Conservation (phyloP, 1,140 invertebrate genomes). For the Zaprionus vittiger region DNA sequence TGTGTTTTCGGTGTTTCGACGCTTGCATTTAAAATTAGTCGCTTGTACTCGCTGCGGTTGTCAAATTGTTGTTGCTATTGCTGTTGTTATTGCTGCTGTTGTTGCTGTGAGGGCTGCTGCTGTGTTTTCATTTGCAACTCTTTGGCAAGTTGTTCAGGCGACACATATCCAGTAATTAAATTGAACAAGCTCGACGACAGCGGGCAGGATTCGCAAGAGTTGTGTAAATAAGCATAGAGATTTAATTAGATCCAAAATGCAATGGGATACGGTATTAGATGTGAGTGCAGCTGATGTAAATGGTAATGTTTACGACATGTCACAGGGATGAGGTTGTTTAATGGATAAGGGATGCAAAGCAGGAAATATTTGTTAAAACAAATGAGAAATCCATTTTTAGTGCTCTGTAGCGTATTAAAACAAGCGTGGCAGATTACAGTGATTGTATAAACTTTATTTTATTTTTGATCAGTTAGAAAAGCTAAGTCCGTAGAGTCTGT, state of each 20-base stretch:
- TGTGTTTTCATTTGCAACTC: conserved; percentile 17
- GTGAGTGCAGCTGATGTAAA: background rate
- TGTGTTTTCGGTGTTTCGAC: conserved; percentile 32
- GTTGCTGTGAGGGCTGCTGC: conserved; percentile 34
- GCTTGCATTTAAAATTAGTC: conserved; percentile 75
- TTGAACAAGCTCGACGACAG: conserved; percentile 44
- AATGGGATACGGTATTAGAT: background rate
- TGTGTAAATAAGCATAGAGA: conserved; percentile 30
- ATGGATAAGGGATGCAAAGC: too few species aligned
- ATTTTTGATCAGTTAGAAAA: too few species aligned
- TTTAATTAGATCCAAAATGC: conserved; percentile 46
- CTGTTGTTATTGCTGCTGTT: conserved; percentile 4
- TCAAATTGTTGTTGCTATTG: conserved; percentile 51
- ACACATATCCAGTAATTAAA: conserved; percentile 26
- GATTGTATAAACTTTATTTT: too few species aligned
- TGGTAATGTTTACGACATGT: background rate
- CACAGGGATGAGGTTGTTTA: too few species aligned
- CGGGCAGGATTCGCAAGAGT: conserved; percentile 37
- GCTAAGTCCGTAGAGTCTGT: too few species aligned
- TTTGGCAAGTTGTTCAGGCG: background rate
- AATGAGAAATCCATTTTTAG: too few species aligned
- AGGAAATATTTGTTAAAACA: too few species aligned
- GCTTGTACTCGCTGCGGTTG: conserved; percentile 74
- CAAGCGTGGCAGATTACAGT: too few species aligned
- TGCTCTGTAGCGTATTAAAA: too few species aligned